Conservation (phyloP, 2,888 invertebrate genomes). For the Dolichomitus sp. region DNA sequence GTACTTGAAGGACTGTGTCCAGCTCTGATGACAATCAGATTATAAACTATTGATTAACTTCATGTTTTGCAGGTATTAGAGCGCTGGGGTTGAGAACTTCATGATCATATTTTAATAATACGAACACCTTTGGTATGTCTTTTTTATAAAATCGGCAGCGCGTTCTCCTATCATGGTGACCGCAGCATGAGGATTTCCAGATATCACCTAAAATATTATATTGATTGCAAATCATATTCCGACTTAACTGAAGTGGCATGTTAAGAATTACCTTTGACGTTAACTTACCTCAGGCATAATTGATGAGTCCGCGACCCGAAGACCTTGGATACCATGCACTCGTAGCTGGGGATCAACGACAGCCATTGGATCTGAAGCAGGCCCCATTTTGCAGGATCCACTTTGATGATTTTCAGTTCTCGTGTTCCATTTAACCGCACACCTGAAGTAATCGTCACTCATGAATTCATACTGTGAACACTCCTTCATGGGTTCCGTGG, state of each 20-base stretch:
- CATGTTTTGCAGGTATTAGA: not conserved
- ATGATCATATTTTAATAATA: not conserved
- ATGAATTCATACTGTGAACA: constrained; percentile 70
- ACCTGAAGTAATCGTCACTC: constrained; percentile 91
- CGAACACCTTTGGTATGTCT: constrained; percentile 58
- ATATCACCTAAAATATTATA: constrained; percentile 74
- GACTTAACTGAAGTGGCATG: not conserved
- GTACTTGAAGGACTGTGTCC: no score
- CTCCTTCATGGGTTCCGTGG: constrained; percentile 31
- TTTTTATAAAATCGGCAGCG: constrained; percentile 87
- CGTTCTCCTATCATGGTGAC: constrained; percentile 88
- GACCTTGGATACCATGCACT: constrained; percentile 89
- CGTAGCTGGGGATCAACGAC: constrained; percentile 91
- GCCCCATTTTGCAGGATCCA: constrained; percentile 94
- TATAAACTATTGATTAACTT: not conserved
- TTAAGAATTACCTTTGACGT: not conserved
- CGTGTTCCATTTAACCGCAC: constrained; percentile 90
- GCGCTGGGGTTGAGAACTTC: not conserved
- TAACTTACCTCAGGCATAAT: constrained; percentile 88
- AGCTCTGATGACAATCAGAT: not conserved
- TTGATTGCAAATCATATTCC: constrained; percentile 2
- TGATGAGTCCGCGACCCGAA: constrained; percentile 87
- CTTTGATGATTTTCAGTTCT: constrained; percentile 94
- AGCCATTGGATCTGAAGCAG: constrained; percentile 90
- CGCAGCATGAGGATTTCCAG: constrained; percentile 88